A percentile compares a stretch with the other conserved stretches of the same genome.
Conservation (phyloP, 2,113 vertebrate species). For the Arenaria interpres region DNA sequence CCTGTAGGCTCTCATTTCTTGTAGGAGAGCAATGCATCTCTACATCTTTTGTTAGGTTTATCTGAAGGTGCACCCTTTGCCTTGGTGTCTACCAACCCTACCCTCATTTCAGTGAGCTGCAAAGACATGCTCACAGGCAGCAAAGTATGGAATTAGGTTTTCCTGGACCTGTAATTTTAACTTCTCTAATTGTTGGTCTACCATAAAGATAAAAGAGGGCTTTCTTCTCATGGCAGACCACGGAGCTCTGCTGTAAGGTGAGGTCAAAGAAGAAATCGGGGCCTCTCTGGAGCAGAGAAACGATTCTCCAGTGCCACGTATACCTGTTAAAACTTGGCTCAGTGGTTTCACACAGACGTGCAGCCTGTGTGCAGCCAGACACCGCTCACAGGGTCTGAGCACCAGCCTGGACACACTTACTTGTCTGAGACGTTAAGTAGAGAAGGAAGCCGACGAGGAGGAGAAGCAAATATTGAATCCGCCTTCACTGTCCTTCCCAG, state of each 20-base stretch:
- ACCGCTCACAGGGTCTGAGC: background rate
- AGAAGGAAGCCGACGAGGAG: background rate
- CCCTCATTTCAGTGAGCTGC: background rate
- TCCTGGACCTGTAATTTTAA: background rate
- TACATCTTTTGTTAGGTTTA: accelerated
- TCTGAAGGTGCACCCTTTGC: background rate
- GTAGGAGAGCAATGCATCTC: background rate
- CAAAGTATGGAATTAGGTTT: background rate
- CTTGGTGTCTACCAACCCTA: background rate
- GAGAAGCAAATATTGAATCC: constrained; percentile 2
- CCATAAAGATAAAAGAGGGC: background rate
- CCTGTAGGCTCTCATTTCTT: background rate
- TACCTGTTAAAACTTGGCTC: background rate
- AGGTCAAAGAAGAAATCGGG: background rate
- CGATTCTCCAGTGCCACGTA: background rate
- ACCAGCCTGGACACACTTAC: background rate
- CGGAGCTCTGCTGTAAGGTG: background rate
- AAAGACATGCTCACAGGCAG: background rate
- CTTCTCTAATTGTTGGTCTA: background rate
- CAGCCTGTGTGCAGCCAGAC: background rate
- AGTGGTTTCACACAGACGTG: background rate
- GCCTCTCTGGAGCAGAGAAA: background rate
- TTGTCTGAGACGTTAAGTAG: background rate
- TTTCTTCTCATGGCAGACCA: background rate
- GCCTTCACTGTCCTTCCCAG: constrained; percentile 15